Evolutionary conservation across 2,888 invertebrate species (phyloP).

Genomic region (Chymomyza amoena): DNA sequence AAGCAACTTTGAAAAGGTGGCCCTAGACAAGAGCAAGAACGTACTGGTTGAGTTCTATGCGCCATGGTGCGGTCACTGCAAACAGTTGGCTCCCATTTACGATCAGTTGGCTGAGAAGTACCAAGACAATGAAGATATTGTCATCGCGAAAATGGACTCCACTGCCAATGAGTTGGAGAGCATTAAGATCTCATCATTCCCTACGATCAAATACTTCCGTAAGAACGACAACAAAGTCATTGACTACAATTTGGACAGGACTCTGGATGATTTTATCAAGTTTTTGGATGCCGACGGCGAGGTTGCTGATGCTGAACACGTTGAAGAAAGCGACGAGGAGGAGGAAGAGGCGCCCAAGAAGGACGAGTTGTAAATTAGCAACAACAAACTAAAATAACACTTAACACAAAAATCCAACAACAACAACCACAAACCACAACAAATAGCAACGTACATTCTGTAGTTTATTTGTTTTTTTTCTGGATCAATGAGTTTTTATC

Average conservation of each 20-base stretch:
- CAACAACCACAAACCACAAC: slow-evolving; percentile 45
- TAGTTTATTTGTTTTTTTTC: slow-evolving; percentile 57
- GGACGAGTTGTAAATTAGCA: slow-evolving; percentile 78
- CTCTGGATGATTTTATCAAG: slow-evolving; percentile 93
- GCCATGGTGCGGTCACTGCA: slow-evolving; percentile 99
- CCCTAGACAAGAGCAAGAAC: slow-evolving; percentile 89
- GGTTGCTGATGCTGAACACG: slow-evolving; percentile 81
- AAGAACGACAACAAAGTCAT: slow-evolving; percentile 93
- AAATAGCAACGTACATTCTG: slow-evolving; percentile 69
- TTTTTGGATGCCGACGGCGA: slow-evolving; percentile 96
- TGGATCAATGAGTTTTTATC: slow-evolving; percentile 59
- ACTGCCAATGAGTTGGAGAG: slow-evolving; percentile 98
- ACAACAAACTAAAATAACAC: slow-evolving; percentile 15
- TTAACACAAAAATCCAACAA: slow-evolving; percentile 41
- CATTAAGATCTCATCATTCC: slow-evolving; percentile 96
- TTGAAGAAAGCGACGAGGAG: slow-evolving; percentile 69
- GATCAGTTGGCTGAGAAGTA: slow-evolving; percentile 97
- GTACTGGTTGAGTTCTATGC: slow-evolving; percentile 99
- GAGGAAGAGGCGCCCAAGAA: slow-evolving; percentile 76
- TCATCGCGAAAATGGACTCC: slow-evolving; percentile 99
- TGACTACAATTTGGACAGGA: slow-evolving; percentile 97
- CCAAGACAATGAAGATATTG: slow-evolving; percentile 88
- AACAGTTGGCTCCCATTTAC: slow-evolving; percentile 97
- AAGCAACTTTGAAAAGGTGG: slow-evolving; percentile 97
- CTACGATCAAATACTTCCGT: slow-evolving; percentile 95